These are phyloP conservation scores for Galaxea fascicularis DNA, from an alignment of 92 coral and sea anemone genomes.

Conservation along the genomic window DNA sequence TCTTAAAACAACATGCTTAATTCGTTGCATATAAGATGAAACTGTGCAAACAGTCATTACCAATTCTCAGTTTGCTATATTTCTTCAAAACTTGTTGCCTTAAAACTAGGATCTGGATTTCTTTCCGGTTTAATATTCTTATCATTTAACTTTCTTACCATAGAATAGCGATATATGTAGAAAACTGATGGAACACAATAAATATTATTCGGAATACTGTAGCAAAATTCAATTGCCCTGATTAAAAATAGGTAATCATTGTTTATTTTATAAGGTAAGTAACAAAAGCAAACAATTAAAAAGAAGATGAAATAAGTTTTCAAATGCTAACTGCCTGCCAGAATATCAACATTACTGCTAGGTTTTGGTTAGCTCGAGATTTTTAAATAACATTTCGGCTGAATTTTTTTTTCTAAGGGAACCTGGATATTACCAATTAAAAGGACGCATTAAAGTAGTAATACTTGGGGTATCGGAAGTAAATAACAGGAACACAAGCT, in stretches of 20 bases:
- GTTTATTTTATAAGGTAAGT: neutral
- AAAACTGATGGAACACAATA: neutral
- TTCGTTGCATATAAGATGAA: neutral
- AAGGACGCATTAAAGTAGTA: neutral
- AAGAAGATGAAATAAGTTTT: neutral
- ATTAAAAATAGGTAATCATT: neutral
- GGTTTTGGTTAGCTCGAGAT: neutral
- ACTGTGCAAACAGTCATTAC: neutral
- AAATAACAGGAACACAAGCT: neutral
- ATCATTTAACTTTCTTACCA: neutral
- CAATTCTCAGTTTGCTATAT: neutral
- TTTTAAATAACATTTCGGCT: neutral
- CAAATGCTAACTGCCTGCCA: neutral
- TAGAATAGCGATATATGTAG: neutral
- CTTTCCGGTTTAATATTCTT: neutral
- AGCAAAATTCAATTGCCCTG: neutral
- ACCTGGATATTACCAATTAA: neutral
- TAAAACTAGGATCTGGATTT: neutral
- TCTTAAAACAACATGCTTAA: slow-evolving; percentile 5
- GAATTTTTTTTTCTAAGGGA: neutral
- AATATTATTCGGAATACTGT: neutral
- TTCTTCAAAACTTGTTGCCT: neutral
- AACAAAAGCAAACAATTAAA: neutral
- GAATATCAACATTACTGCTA: neutral
- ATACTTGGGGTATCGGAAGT: slow-evolving; percentile 44